A percentile compares a stretch with the other conserved stretches of the same genome.
Evolutionary conservation across 2,888 invertebrate species (phyloP).

Genomic region (Pecten maximus): DNA sequence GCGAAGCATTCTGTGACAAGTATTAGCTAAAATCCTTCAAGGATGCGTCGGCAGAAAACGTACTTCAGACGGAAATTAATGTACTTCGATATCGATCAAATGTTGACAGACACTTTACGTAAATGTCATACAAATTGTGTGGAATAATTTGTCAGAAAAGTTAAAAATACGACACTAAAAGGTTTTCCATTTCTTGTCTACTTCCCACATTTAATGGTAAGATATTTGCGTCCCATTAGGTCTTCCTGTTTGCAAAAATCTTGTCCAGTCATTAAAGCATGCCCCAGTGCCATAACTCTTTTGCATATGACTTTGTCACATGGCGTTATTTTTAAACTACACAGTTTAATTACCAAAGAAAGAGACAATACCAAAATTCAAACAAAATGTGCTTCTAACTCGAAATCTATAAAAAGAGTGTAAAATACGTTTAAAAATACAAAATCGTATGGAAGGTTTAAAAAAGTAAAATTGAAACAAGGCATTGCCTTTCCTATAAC

Average conservation of each 20-base stretch:
- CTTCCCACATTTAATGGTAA: background rate
- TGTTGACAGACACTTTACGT: background rate
- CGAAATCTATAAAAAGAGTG: no score
- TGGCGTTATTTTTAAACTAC: no score
- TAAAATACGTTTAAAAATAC: no score
- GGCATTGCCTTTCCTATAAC: no score
- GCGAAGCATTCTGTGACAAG: background rate
- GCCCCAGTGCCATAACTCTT: background rate
- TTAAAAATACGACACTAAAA: constrained; percentile 3
- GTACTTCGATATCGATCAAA: background rate
- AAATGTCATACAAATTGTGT: background rate
- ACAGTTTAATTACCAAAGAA: no score
- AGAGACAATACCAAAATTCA: no score
- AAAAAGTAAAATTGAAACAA: no score
- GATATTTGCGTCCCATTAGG: background rate
- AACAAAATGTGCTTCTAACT: no score
- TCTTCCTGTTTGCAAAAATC: background rate
- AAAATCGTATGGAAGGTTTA: no score
- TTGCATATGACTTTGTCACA: background rate
- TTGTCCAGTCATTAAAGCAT: background rate
- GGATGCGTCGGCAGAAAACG: background rate
- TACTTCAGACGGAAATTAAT: background rate
- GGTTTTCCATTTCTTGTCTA: background rate
- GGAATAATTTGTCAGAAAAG: background rate
- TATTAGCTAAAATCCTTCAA: background rate